phyloP scores from a whole-genome alignment of 2,113 vertebrate genomes.

The Aix galericulata region DNA sequence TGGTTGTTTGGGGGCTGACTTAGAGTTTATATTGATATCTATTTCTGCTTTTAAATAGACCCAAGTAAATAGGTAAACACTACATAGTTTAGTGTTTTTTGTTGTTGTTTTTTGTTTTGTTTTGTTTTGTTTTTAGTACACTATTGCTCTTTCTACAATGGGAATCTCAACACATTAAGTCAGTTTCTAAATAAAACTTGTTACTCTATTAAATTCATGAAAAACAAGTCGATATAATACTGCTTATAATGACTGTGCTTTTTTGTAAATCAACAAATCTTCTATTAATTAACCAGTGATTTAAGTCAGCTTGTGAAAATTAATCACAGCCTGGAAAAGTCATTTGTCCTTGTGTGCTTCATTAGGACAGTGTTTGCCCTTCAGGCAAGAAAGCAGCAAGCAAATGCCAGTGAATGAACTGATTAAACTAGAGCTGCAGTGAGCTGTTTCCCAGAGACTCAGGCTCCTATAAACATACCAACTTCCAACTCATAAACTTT shows the following conservation, averaged over 20 bases:
- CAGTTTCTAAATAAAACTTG: constrained; percentile 62
- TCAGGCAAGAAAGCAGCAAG: constrained; percentile 71
- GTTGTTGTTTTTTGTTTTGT: too few species aligned
- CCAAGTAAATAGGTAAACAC: background rate
- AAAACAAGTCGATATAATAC: constrained; percentile 79
- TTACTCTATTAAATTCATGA: constrained; percentile 48
- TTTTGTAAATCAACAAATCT: constrained; percentile 84
- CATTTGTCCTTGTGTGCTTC: constrained; percentile 82
- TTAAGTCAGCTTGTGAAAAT: constrained; percentile 87
- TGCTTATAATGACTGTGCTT: constrained; percentile 80
- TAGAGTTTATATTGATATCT: background rate
- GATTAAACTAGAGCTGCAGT: constrained; percentile 55
- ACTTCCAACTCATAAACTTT: background rate
- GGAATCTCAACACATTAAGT: constrained; percentile 17
- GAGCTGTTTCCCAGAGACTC: constrained; percentile 35
- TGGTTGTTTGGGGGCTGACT: rapidly evolving
- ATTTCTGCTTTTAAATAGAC: background rate
- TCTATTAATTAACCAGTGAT: constrained; percentile 92
- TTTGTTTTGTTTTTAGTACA: background rate
- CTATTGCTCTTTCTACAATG: background rate
- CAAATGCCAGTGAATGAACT: constrained; percentile 70
- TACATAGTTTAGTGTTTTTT: background rate
- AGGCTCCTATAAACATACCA: background rate
- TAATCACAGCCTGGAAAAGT: constrained; percentile 83
- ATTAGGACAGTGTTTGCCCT: constrained; percentile 77